phyloP scores from a whole-genome alignment of 2,113 vertebrate species.

The Petrocephalus zakoni region DNA sequence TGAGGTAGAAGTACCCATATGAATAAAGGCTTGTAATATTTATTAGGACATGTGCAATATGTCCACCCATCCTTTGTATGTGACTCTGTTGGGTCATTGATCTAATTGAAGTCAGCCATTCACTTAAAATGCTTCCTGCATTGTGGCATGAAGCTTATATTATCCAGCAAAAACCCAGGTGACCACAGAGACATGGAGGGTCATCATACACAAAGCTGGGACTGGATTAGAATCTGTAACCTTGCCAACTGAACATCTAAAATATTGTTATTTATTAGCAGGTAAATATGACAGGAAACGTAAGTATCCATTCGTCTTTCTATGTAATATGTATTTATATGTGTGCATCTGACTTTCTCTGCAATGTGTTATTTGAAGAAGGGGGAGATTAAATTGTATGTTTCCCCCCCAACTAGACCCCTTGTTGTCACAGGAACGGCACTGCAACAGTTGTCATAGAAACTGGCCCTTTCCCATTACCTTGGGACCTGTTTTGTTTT shows the following conservation, averaged over 20 bases:
- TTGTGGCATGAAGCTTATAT: neutral
- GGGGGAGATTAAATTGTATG: constrained; percentile 10
- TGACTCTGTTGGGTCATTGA: neutral
- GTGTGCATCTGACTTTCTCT: constrained; percentile 20
- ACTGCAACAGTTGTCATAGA: constrained; percentile 53
- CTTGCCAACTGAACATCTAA: neutral
- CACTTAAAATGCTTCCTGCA: neutral
- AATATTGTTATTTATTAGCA: neutral
- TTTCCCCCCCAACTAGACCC: constrained; percentile 32
- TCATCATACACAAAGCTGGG: neutral
- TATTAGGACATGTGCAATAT: neutral
- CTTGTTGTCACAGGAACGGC: constrained; percentile 31
- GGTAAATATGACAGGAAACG: neutral
- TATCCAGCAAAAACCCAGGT: neutral
- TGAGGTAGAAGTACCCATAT: neutral
- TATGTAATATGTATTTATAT: neutral
- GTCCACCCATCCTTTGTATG: neutral
- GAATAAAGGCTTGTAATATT: neutral
- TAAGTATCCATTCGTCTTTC: neutral
- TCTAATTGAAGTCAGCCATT: neutral
- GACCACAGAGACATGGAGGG: neutral
- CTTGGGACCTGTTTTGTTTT: constrained; percentile 36
- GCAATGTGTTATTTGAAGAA: neutral
- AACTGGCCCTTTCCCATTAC: constrained; percentile 45
- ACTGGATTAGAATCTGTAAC: neutral